Evolutionary conservation across 2,113 vertebrate species (phyloP).

Genomic region (Rhinolophus sinicus): DNA sequence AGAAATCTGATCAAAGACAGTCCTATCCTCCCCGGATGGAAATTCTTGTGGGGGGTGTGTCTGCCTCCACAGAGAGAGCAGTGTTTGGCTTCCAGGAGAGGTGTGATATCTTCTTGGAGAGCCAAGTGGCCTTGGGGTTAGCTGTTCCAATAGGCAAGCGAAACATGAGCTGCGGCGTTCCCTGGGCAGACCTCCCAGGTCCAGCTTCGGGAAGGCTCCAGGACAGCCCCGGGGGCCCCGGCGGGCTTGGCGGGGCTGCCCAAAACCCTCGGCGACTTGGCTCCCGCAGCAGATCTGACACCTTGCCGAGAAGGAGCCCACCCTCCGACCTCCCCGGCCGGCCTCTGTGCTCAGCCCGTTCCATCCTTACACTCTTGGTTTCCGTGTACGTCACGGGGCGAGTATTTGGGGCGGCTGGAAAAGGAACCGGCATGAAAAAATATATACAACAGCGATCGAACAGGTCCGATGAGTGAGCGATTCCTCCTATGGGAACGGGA

Average conservation of each 20-base stretch:
- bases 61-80: too few relatives aligned
- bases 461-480: too few relatives aligned
- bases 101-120: constrained; percentile 74
- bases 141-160: constrained; percentile 70
- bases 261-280: constrained; percentile 70
- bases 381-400: not conserved
- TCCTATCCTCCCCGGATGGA: too few relatives aligned
- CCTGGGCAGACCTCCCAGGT: constrained; percentile 78
- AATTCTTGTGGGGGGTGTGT: too few relatives aligned
- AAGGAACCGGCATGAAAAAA: too few relatives aligned
- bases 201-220: constrained; percentile 71
- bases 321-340: not conserved
- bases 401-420: not conserved
- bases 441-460: too few relatives aligned
- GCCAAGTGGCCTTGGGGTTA: constrained; percentile 73
- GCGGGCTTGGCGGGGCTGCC: constrained; percentile 77
- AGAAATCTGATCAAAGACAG: too few relatives aligned
- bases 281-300: constrained; percentile 64
- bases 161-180: constrained; percentile 75
- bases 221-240: constrained; percentile 73
- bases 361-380: not conserved
- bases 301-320: constrained; percentile 60
- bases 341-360: fast-evolving
- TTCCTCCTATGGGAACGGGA: too few relatives aligned
- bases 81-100: not conserved